A percentile compares a stretch with the other conserved stretches of the same genome.
Evolutionary conservation across 2,113 vertebrate species (phyloP).

Genomic region (Phalacrocorax carbo): DNA sequence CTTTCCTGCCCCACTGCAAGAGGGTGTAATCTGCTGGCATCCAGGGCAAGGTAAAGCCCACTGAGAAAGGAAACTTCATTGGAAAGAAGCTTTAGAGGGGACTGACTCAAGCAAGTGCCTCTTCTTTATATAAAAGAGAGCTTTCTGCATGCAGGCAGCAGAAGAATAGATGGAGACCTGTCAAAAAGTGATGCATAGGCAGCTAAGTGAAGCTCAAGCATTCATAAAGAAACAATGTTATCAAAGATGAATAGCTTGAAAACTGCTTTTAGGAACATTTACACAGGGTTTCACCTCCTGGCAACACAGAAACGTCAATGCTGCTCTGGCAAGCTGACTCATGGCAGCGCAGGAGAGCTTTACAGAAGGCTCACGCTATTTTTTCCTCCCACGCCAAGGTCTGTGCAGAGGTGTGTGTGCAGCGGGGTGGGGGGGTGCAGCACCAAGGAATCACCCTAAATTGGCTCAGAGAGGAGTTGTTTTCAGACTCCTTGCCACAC

Average conservation of each 20-base stretch:
- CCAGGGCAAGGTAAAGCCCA: neutral
- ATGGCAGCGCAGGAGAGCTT: constrained; percentile 39
- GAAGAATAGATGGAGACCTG: constrained; percentile 66
- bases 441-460: constrained; percentile 24
- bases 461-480: constrained; percentile 47
- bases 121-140: neutral
- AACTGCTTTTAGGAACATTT: constrained; percentile 74
- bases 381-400: neutral
- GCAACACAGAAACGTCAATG: constrained; percentile 64
- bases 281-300: constrained; percentile 67
- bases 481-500: constrained; percentile 62
- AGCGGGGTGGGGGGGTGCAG: neutral
- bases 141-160: constrained; percentile 16
- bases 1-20: neutral
- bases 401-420: constrained; percentile 34
- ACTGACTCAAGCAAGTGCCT: neutral
- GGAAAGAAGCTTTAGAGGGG: neutral
- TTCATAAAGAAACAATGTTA: constrained; percentile 73
- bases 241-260: constrained; percentile 74
- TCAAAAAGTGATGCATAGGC: constrained; percentile 67
- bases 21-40: neutral
- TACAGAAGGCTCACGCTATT: neutral
- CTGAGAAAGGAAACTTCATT: neutral
- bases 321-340: constrained; percentile 48
- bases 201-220: constrained; percentile 67